phyloP scores from a whole-genome alignment of 2,888 invertebrate genomes.

The Cabera pusaria region DNA sequence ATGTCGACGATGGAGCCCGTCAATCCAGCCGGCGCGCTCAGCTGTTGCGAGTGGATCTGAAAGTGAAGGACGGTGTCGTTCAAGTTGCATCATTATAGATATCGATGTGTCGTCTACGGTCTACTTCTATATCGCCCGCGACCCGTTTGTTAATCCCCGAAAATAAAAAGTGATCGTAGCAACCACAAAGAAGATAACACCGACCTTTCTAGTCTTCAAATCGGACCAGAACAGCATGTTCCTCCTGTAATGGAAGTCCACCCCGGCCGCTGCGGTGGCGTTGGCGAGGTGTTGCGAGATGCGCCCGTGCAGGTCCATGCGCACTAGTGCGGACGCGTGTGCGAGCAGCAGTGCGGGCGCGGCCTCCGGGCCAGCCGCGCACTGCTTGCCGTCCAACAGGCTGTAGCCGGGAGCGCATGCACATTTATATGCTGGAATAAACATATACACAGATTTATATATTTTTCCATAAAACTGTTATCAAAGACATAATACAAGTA shows the following conservation, averaged over 20 bases:
- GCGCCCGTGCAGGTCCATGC: constrained; percentile 87
- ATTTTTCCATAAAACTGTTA: too few species aligned
- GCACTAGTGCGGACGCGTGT: constrained; percentile 85
- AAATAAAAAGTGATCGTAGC: too few species aligned
- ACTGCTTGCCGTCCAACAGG: constrained; percentile 83
- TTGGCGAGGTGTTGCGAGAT: constrained; percentile 87
- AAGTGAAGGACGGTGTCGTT: too few species aligned
- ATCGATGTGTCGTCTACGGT: too few species aligned
- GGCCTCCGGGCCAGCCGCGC: constrained; percentile 84
- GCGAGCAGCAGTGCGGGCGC: constrained; percentile 77
- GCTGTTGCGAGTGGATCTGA: constrained; percentile 85
- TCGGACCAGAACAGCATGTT: constrained; percentile 95
- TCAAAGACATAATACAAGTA: too few species aligned
- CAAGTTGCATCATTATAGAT: too few species aligned
- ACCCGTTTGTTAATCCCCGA: too few species aligned
- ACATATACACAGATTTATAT: too few species aligned
- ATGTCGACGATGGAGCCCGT: constrained; percentile 85
- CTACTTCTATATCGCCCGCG: too few species aligned
- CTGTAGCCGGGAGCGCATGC: constrained; percentile 91
- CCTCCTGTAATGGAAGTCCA: constrained; percentile 91
- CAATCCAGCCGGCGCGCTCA: constrained; percentile 69
- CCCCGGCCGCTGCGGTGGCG: constrained; percentile 92
- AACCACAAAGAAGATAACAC: too few species aligned
- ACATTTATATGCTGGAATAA: constrained; percentile 87
- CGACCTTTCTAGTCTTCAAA: constrained; percentile 91